phyloP scores from a whole-genome alignment of 1,140 invertebrate species.

The Schlechtendalia chinensis region DNA sequence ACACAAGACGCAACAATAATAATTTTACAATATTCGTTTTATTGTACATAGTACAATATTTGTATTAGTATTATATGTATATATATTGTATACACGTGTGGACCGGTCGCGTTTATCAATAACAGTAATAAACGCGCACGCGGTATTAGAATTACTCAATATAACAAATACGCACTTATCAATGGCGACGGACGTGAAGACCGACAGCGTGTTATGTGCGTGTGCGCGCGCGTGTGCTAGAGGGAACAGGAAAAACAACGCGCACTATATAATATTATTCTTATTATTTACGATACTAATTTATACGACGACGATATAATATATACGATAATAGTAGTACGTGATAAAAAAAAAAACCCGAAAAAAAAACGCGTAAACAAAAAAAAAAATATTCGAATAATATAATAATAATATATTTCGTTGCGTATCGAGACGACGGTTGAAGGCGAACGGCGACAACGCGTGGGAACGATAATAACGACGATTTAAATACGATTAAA shows the following conservation, averaged over 20 bases:
- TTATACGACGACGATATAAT: not conserved
- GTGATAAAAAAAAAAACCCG: no score
- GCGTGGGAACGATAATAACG: not conserved
- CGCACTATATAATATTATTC: not conserved
- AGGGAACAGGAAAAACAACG: no score
- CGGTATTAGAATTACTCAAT: not conserved
- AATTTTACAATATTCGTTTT: not conserved
- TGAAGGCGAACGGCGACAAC: conserved; percentile 27
- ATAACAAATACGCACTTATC: conserved; percentile 27
- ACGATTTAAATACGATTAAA: not conserved
- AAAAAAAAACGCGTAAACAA: not conserved
- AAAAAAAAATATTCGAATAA: not conserved
- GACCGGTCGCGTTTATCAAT: not conserved
- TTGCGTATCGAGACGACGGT: conserved; percentile 6
- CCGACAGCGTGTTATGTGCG: not conserved
- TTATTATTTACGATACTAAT: not conserved
- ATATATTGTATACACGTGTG: no score
- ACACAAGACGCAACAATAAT: not conserved
- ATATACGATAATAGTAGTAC: not conserved
- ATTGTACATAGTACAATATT: no score
- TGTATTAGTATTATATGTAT: no score
- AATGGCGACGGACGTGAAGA: not conserved
- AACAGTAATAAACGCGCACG: not conserved
- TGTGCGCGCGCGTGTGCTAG: no score
- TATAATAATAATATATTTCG: not conserved